These are phyloP conservation scores for Sminthurides bifidus DNA, from an alignment of 1,140 invertebrate genomes.

Conservation along the genomic window DNA sequence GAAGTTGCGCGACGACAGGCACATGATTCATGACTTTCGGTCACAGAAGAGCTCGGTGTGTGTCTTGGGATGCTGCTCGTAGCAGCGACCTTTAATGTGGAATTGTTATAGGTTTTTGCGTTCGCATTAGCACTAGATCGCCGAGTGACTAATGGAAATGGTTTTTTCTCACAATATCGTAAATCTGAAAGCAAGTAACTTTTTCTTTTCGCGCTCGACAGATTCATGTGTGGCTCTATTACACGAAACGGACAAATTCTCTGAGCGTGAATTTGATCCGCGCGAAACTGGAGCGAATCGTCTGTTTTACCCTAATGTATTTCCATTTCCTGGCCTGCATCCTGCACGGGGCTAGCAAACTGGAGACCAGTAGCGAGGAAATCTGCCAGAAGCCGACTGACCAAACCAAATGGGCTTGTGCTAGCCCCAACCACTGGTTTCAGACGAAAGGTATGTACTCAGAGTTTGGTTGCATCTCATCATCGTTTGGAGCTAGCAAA, in stretches of 20 bases:
- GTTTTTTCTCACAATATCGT: no score
- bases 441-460: constrained; percentile 11
- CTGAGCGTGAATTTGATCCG: constrained; percentile 1
- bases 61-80: no score
- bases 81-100: no score
- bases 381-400: neutral
- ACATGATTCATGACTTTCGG: no score
- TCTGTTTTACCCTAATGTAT: constrained; percentile 1
- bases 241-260: neutral
- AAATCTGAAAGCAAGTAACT: neutral
- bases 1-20: no score
- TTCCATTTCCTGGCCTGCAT: constrained; percentile 7
- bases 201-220: neutral
- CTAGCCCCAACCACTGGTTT: neutral
- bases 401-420: constrained; percentile 1
- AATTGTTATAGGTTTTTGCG: no score
- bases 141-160: no score
- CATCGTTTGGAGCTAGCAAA: neutral
- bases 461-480: neutral
- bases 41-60: no score
- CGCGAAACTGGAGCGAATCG: constrained; percentile 9
- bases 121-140: no score
- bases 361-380: neutral
- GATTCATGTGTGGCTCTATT: constrained; percentile 6
- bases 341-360: neutral